Conservation (phyloP, 2,113 vertebrate species). For the Eolophus roseicapilla region DNA sequence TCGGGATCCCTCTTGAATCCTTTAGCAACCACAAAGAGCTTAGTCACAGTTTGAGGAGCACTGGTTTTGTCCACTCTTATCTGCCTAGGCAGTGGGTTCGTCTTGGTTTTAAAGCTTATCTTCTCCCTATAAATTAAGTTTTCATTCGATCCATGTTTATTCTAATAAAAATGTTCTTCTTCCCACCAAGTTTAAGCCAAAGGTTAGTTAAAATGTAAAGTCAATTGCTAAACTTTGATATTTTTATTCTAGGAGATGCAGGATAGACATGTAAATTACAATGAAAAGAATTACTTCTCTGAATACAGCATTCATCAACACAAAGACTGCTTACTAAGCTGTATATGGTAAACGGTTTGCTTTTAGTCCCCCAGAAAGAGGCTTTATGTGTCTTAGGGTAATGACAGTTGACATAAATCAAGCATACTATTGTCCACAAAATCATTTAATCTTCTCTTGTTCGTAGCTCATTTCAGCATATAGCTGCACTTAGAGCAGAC, state of each 20-base stretch:
- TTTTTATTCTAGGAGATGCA: not conserved
- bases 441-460: conserved; percentile 13
- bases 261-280: not conserved
- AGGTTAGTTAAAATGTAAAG: not conserved
- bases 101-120: not conserved
- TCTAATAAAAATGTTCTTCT: not conserved
- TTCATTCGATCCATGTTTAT: not conserved
- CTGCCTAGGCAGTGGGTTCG: not conserved
- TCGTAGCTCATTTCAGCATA: not conserved
- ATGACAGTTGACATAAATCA: conserved; percentile 46
- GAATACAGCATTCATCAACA: conserved; percentile 35
- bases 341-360: conserved; percentile 41
- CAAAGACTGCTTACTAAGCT: conserved; percentile 34
- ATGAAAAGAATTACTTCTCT: not conserved
- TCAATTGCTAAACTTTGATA: not conserved
- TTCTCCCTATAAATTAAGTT: not conserved
- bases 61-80: not conserved
- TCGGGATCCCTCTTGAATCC: not conserved
- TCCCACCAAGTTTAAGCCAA: not conserved
- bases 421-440: conserved; percentile 24
- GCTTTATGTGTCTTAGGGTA: conserved; percentile 44
- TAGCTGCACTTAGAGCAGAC: conserved; percentile 31
- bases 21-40: not conserved
- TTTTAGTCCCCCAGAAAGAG: conserved; percentile 41
- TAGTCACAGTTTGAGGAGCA: not conserved